Evolutionary conservation across 2,113 vertebrate genomes (phyloP), one percentile per base, ranked within the genome.

Genomic region (Lagopus leucura): DNA sequence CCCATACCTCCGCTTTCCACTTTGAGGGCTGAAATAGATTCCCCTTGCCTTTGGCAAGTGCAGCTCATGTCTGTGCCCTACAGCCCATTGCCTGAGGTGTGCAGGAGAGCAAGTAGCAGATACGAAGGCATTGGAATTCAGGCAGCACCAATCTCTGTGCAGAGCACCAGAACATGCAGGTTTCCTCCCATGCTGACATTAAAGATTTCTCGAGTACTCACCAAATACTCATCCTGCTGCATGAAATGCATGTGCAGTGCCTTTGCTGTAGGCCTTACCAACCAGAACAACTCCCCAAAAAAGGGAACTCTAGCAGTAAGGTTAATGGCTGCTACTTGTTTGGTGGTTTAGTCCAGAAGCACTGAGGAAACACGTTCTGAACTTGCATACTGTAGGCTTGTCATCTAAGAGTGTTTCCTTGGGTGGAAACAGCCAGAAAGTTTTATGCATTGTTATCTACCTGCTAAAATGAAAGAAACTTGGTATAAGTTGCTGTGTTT

Each of bases 21-120:
- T 80, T 54, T 52, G 57, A 87, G 52, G 91, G 86, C 79, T 91
- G 66, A 95, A 97, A 92, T 86, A 77, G 89, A 88, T 97, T 96
- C 92, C 92, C 54, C 17, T 45, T 79, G 27, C 54, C 54, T 78
- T 80, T 91, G 66, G n/a, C 50, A 65, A 4, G 38, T 71, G 72
- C 84, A 92, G 90, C 82, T 71, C 32, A 12, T 81, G 60, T 48
- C 61, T 88, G 63, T 78, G 57, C 18, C 82, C 34, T 88, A 72
- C 25, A 21, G 93, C 85, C 36, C 58, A 24, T 86, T 80, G 75
- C 84, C 60, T 85, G 74, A 36, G 94, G 58, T 17, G 16, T 50
- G 52, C 25, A 28, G 54, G 45, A 86, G 45, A 81, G 67, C 60
- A 82, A 54, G 80, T 10, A 64, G 45, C 52, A 85, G 83, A 84